Evolutionary conservation across 1,140 invertebrate genomes (phyloP), one percentile per base, ranked within the genome.

Genomic region (Drosophila obscura): DNA sequence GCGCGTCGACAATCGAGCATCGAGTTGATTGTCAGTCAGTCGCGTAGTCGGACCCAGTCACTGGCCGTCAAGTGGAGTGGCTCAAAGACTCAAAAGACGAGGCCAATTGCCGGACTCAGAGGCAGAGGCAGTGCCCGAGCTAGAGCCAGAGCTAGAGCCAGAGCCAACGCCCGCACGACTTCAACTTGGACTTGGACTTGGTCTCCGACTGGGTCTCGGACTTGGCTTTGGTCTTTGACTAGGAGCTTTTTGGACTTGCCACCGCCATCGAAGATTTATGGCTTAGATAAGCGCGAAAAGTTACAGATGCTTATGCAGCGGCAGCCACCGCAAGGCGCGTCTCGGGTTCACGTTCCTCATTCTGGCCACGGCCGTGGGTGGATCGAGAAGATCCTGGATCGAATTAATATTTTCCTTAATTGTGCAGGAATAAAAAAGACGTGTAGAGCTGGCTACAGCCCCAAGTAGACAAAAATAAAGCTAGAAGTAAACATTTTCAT

Each of bases 251-350:
- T 67, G 55, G 74, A 87, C 83, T 82, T 87, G 82, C 83, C 83
- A 83, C 83, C 83, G 83, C 83, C 83, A 88, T 79, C 83, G 64
- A 80, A 87, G 83, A 87, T 87, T 87, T 87, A 87, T 87, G 80
- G 83, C 83, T 82, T 69, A 88, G 83, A 87, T 87, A 87, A 83
- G 79, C 83, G 83, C 79, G 75, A 87, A 88, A 87, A 87, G 83
- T 83, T 87, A 87, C 83, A 87, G 83, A 87, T 87, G 80, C 83
- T 88, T 88, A 88, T 88, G 83, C 82, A 88, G 83, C 75, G 64
- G 75, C 83, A 87, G 80, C 83, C 82, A 87, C 83, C 62, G 83
- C 83, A 58, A 83, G 74, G 49, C 66, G 79, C 66, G 60, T 76
- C 75, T 76, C 66, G 22, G 64, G 68, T 67, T 82, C 58, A 63